Conservation (phyloP, 1,140 invertebrate genomes). For the Panagrolaimus sp. region DNA sequence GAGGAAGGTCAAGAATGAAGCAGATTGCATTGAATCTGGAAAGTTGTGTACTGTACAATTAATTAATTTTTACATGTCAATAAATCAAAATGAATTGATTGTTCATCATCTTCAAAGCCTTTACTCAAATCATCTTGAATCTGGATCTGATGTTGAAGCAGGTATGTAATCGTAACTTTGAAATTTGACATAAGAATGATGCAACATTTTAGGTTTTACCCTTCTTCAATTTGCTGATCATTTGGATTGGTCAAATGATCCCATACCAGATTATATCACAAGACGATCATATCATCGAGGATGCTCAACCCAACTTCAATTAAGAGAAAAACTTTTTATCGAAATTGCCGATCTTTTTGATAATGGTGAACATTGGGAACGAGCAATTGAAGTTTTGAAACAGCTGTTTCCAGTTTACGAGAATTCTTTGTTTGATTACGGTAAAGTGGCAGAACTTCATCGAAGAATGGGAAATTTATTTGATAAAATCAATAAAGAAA, state of each 20-base stretch:
- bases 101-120: conserved; percentile 90
- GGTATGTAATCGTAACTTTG: conserved; percentile 54
- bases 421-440: conserved; percentile 77
- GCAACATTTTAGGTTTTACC: conserved; percentile 67
- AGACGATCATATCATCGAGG: conserved; percentile 61
- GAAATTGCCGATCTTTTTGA: conserved; percentile 77
- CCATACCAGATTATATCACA: not conserved
- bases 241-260: conserved; percentile 67
- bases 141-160: conserved; percentile 86
- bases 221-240: conserved; percentile 75
- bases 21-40: conserved; percentile 78
- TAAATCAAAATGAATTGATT: conserved; percentile 87
- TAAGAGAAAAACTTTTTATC: conserved; percentile 68
- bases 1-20: conserved; percentile 70
- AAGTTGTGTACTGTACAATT: conserved; percentile 96
- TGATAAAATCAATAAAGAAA: conserved; percentile 74
- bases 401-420: conserved; percentile 80
- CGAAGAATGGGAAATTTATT: conserved; percentile 68
- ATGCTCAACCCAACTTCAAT: conserved; percentile 66
- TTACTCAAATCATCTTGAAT: conserved; percentile 78
- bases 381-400: conserved; percentile 78
- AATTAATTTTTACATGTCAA: conserved; percentile 84
- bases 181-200: no score
- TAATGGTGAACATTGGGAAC: conserved; percentile 87
- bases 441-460: conserved; percentile 67